Evolutionary conservation across 2,797 vertebrate genomes (phyloP).

Genomic region (Lates japonicus): DNA sequence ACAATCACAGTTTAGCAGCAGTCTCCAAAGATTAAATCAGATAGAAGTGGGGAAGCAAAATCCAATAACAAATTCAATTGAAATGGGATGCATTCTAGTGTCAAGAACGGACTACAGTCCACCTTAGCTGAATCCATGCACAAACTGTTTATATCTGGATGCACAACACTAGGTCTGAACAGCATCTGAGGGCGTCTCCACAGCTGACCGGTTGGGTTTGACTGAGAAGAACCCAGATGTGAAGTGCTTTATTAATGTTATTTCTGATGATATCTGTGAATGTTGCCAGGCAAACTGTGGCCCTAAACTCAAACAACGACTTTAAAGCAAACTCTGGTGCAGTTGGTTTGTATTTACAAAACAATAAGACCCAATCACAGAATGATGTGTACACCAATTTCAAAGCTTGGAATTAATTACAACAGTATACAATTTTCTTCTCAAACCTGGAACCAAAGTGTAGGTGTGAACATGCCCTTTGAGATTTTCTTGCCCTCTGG

Average conservation of each 20-base stretch:
- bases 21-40: neutral
- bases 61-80: neutral
- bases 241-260: neutral
- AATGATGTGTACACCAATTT: neutral
- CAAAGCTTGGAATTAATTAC: neutral
- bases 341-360: too few relatives aligned
- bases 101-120: constrained; percentile 2
- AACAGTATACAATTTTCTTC: neutral
- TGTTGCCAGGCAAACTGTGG: neutral
- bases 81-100: constrained; percentile 20
- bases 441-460: constrained; percentile 3
- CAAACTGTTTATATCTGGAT: neutral
- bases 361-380: too few relatives aligned
- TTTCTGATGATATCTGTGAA: neutral
- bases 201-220: constrained; percentile 27
- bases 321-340: neutral
- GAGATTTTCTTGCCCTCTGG: neutral
- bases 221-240: neutral
- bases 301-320: neutral
- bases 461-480: constrained; percentile 26
- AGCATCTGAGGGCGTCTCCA: constrained; percentile 9
- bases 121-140: neutral
- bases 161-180: neutral
- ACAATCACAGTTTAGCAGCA: neutral
- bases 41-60: neutral